Base-by-base conservation (phyloP, 1,140 invertebrate genomes). In the Neomicropteryx cornuta region DNA sequence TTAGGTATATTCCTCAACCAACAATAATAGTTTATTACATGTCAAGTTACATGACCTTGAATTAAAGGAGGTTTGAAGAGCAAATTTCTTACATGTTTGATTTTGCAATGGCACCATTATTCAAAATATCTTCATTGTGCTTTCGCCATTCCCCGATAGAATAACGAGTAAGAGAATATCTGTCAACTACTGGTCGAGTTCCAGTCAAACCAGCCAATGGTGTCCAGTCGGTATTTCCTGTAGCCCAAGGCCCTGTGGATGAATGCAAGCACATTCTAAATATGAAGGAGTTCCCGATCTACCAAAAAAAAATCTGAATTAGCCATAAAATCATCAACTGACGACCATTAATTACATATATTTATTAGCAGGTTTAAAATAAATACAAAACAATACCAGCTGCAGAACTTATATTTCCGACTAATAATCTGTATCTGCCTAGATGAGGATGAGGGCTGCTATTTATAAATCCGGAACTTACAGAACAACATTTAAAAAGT, bases 101-200 rank as follows among this genome's bases (percentile, higher is more conserved):
- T 42, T 65, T 65, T 10, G 51, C 60, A 20, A 72, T 56, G 3
- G 56, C 44, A 31, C 58, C 61, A 16, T 60, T 51, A 39, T 75
- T 65, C 6, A 81, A 58, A 3, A 76, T 66, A 18, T 70, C 52
- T 45, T 73, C 60, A 49, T 82, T 82, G 28, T 75, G 73, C 33
- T 68, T 55, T 21, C 76, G 62, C 81, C 81, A 83, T 59, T 84
- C 78, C 0, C 66, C 71, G 1, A 76, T 62, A 37, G 77, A 81
- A 49, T 71, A 81, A 39, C 73, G 66, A 8, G 80, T 79, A 14
- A 83, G 69, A 1, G 80, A 79, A 51, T 85, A 84, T 50, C 77
- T 78, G 58, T 83, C 79, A 1, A 79, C 79, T 0, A 75, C 68
- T 0, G 81, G 81, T 43, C 80, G 66, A 0, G 79, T 72, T 2